phyloP scores from a whole-genome alignment of 2,888 invertebrate species.

The Amaurobius ferox region DNA sequence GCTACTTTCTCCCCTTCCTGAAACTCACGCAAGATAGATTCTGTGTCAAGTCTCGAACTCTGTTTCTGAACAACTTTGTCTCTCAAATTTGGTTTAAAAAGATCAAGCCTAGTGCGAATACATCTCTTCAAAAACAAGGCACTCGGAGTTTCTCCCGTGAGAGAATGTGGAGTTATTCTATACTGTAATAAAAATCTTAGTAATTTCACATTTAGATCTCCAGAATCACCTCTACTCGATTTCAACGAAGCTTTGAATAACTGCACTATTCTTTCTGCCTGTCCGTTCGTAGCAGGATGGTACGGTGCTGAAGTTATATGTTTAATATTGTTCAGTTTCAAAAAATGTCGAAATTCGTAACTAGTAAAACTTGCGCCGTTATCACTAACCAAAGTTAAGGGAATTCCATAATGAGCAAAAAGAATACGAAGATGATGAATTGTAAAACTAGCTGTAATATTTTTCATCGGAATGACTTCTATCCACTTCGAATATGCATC shows the following conservation, averaged over 20 bases:
- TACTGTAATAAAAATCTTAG: conserved; percentile 51
- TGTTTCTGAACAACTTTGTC: conserved; percentile 37
- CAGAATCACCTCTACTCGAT: conserved; percentile 50
- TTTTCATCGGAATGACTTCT: too few relatives aligned
- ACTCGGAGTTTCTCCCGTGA: conserved; percentile 50
- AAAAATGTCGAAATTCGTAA: conserved; percentile 47
- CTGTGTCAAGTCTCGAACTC: conserved; percentile 46
- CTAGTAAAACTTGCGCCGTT: conserved; percentile 49
- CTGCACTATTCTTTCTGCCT: conserved; percentile 74
- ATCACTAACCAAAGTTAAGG: conserved; percentile 41
- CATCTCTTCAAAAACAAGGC: conserved; percentile 49
- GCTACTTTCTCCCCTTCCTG: conserved; percentile 47
- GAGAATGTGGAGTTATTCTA: conserved; percentile 50
- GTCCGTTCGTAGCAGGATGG: conserved; percentile 74
- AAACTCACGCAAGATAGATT: conserved; percentile 47
- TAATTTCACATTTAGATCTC: conserved; percentile 51
- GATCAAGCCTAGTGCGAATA: conserved; percentile 38
- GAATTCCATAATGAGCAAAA: conserved; percentile 43
- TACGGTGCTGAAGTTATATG: conserved; percentile 38
- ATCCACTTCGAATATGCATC: too few relatives aligned
- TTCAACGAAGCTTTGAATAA: conserved; percentile 52
- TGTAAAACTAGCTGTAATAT: too few relatives aligned
- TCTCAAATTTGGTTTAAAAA: conserved; percentile 39
- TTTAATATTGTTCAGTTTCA: conserved; percentile 44
- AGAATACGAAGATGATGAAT: too few relatives aligned